These are phyloP conservation scores for Paragorgia papillata DNA, from an alignment of 92 coral and sea anemone species.

Conservation along the genomic window DNA sequence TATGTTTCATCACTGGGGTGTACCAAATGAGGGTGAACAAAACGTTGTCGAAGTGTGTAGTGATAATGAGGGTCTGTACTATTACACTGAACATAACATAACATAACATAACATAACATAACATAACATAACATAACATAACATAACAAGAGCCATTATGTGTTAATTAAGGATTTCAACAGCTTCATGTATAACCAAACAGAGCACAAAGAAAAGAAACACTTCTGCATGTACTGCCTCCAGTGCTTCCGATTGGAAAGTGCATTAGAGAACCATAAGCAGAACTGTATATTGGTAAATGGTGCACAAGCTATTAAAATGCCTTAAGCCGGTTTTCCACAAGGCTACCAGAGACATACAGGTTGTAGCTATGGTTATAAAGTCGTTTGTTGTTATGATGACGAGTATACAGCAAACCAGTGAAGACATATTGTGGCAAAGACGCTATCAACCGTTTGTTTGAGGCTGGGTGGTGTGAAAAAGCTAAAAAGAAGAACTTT, in stretches of 20 bases:
- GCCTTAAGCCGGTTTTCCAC: slow-evolving; percentile 46
- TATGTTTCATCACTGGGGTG: slow-evolving; percentile 5
- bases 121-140: slow-evolving; percentile 10
- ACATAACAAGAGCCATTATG: slow-evolving; percentile 33
- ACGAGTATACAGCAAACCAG: slow-evolving; percentile 13
- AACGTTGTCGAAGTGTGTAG: slow-evolving; percentile 7
- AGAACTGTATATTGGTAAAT: slow-evolving; percentile 22
- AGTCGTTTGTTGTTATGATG: slow-evolving; percentile 41
- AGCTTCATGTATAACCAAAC: slow-evolving; percentile 35
- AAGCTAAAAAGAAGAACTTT: slow-evolving; percentile 27
- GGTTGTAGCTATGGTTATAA: slow-evolving; percentile 45
- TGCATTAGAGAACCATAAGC: slow-evolving; percentile 7
- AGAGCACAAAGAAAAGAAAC: slow-evolving; percentile 28
- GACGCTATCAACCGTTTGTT: neutral
- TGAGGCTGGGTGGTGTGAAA: neutral
- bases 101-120: slow-evolving; percentile 21
- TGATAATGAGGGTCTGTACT: too few relatives aligned
- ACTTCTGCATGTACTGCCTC: slow-evolving; percentile 51
- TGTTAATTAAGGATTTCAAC: slow-evolving; percentile 44
- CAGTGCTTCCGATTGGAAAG: slow-evolving; percentile 39
- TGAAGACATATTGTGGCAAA: slow-evolving; percentile 7
- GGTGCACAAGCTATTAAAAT: slow-evolving; percentile 46
- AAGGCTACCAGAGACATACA: slow-evolving; percentile 35
- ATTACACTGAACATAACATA: too few relatives aligned
- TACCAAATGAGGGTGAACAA: slow-evolving; percentile 25